Conservation (phyloP, 2,797 vertebrate species). For the Cirrhinus mrigala region DNA sequence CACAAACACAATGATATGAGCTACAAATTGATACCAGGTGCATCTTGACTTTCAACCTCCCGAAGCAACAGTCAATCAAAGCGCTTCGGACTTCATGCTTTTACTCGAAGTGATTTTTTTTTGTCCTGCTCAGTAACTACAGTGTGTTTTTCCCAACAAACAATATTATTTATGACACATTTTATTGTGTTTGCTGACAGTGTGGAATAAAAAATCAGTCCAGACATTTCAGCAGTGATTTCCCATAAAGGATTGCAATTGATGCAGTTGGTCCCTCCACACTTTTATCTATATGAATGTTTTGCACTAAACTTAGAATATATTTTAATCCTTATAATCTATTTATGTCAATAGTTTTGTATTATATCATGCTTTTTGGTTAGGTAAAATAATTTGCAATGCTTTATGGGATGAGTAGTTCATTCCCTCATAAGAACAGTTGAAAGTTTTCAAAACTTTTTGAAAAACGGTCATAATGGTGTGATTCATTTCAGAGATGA, state of each 20-base stretch:
- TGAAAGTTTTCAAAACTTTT: no score
- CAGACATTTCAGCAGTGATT: background rate
- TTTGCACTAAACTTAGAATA: background rate
- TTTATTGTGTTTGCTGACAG: background rate
- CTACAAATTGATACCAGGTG: conserved; percentile 44
- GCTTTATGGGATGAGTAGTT: no score
- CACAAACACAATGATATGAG: conserved; percentile 35
- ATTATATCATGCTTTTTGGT: background rate
- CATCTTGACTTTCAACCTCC: conserved; percentile 34
- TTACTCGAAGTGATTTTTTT: conserved; percentile 12
- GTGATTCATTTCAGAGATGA: no score
- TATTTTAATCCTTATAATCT: background rate
- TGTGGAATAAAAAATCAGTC: background rate
- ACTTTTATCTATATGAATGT: background rate
- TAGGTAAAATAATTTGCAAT: background rate
- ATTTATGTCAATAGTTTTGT: background rate
- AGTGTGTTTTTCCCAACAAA: conserved; percentile 6
- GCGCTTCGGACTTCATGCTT: conserved; percentile 29
- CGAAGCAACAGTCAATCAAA: conserved; percentile 37
- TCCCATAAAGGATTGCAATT: background rate
- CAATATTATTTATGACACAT: conserved; percentile 30
- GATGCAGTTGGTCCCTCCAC: background rate
- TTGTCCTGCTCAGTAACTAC: background rate
- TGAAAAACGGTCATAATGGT: no score
- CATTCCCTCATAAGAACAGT: no score